A percentile compares a stretch with the other conserved stretches of the same genome.
Conservation (phyloP, 2,888 invertebrate genomes). For the Gari tellinella region DNA sequence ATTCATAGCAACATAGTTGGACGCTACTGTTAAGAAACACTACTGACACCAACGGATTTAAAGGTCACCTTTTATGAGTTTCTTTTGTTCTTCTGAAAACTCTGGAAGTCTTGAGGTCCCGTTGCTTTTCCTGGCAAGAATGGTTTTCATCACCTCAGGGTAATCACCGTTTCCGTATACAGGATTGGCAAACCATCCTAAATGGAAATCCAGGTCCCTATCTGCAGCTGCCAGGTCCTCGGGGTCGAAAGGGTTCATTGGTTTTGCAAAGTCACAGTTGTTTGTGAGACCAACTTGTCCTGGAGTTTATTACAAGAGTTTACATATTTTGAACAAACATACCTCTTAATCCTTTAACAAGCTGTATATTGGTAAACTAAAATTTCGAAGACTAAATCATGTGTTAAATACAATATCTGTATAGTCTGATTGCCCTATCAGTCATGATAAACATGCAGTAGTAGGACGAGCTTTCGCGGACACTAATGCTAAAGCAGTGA, state of each 20-base stretch:
- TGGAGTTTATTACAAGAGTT: no score
- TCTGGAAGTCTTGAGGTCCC: constrained; percentile 75
- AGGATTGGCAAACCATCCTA: constrained; percentile 81
- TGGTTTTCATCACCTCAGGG: constrained; percentile 75
- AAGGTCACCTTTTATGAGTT: constrained; percentile 73
- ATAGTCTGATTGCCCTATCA: no score
- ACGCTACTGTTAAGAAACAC: no score
- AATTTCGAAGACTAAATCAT: no score
- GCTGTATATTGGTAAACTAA: no score
- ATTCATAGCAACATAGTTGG: background rate
- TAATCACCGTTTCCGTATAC: constrained; percentile 86
- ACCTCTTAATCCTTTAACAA: no score
- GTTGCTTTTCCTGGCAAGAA: constrained; percentile 64
- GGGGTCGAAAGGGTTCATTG: constrained; percentile 65
- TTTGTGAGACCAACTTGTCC: constrained; percentile 73
- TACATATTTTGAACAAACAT: no score
- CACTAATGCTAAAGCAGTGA: no score
- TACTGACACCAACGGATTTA: no score
- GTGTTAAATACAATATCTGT: no score
- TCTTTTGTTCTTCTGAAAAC: constrained; percentile 80
- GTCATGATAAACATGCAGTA: no score
- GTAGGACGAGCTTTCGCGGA: no score
- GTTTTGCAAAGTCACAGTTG: constrained; percentile 73
- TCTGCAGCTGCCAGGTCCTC: constrained; percentile 75
- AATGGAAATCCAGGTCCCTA: constrained; percentile 66